Conservation (phyloP, 2,797 vertebrate genomes). For the Dermochelys coriacea region DNA sequence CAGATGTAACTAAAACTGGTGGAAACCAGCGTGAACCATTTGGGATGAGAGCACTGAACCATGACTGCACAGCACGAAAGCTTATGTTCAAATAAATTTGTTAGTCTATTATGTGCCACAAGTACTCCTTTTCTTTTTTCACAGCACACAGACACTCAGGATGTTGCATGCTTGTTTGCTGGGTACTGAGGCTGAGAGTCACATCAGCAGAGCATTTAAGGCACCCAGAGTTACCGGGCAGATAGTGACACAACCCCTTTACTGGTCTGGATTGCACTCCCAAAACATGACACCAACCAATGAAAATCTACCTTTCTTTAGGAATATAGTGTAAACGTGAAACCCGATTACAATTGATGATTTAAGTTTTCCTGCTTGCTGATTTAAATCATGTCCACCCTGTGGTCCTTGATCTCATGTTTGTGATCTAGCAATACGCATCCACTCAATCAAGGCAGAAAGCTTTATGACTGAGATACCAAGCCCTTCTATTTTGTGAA, state of each 20-base stretch:
- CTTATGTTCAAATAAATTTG: no score
- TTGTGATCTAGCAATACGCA: rapidly evolving
- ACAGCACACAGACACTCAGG: background rate
- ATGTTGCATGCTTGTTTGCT: background rate
- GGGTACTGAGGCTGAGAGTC: background rate
- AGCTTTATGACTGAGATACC: rapidly evolving
- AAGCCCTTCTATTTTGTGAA: background rate
- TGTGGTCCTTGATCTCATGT: background rate
- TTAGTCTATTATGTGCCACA: no score
- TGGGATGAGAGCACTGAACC: background rate
- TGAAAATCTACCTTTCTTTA: background rate
- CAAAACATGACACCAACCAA: background rate
- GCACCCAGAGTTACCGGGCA: background rate
- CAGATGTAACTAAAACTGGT: background rate
- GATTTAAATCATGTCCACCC: background rate
- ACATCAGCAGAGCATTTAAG: background rate
- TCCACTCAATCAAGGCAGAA: background rate
- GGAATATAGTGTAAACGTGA: background rate
- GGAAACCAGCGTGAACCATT: background rate
- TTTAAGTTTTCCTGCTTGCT: background rate
- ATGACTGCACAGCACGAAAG: background rate
- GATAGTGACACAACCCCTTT: background rate
- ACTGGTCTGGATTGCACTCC: background rate
- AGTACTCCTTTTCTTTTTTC: no score
- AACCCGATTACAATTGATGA: background rate